Percentiles rank a stretch among this genome's conserved stretches.
Conservation (phyloP, 2,888 invertebrate species). For the Blomia tropicalis region DNA sequence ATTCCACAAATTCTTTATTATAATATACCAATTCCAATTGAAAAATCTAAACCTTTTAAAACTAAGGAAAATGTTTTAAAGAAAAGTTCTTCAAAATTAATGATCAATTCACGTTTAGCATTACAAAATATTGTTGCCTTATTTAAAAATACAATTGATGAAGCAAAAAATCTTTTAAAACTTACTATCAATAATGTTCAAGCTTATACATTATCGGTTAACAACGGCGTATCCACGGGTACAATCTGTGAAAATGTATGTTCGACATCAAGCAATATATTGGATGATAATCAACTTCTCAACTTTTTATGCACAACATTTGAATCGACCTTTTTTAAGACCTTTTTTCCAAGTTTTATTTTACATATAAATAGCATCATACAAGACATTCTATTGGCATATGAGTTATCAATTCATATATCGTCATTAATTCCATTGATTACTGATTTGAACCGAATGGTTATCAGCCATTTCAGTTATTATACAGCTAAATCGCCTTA, state of each 20-base stretch:
- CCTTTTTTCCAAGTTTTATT: not conserved
- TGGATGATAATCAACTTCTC: not conserved
- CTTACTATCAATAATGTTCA: not conserved
- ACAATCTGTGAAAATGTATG: too few species aligned
- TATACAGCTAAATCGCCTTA: not conserved
- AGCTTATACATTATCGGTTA: not conserved
- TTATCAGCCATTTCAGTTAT: not conserved
- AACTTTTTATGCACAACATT: not conserved
- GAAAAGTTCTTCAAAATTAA: not conserved
- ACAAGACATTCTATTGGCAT: not conserved
- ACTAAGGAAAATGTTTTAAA: not conserved
- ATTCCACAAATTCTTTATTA: slow-evolving; percentile 50
- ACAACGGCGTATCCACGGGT: not conserved
- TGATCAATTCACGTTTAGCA: not conserved
- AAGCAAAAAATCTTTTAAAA: not conserved
- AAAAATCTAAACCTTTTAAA: not conserved
- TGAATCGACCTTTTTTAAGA: not conserved
- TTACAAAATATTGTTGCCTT: not conserved
- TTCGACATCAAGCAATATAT: not conserved
- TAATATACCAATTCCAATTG: not conserved
- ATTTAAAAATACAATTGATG: not conserved
- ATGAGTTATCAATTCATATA: not conserved
- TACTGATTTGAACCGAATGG: not conserved
- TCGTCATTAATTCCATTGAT: not conserved
- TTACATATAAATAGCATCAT: not conserved